Evolutionary conservation across 2,888 invertebrate genomes (phyloP).

Genomic region (Drosophila leonis): DNA sequence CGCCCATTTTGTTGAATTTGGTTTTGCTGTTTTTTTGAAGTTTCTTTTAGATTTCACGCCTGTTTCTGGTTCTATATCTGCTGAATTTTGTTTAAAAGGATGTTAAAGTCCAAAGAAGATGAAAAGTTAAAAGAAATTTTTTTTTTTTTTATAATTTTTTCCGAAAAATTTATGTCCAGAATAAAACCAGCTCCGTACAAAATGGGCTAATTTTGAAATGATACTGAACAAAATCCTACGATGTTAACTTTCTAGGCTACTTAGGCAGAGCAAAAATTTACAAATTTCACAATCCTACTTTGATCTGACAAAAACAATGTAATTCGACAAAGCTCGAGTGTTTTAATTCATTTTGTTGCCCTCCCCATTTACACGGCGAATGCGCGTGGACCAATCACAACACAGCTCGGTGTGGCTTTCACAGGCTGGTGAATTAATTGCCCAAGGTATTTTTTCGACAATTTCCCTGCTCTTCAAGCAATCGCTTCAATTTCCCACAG

Average conservation of each 20-base stretch:
- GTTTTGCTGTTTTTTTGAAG: neutral
- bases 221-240: neutral
- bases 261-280: neutral
- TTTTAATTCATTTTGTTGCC: neutral
- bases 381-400: no score
- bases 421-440: neutral
- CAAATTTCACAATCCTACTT: neutral
- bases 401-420: neutral
- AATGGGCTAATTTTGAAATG: constrained; percentile 4
- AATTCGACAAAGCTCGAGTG: neutral
- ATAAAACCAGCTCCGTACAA: constrained; percentile 16
- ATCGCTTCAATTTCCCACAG: neutral
- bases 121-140: constrained; percentile 19
- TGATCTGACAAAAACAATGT: neutral
- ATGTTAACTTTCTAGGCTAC: constrained; percentile 12
- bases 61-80: neutral
- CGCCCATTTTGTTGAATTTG: constrained; percentile 39
- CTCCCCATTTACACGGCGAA: neutral
- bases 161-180: constrained; percentile 16
- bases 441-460: neutral
- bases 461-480: neutral
- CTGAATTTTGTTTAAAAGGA: constrained; percentile 1
- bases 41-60: neutral
- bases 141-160: constrained; percentile 1
- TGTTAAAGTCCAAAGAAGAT: constrained; percentile 15